Evolutionary conservation across 2,888 invertebrate genomes (phyloP).

Genomic region (Tachystola acroxantha): DNA sequence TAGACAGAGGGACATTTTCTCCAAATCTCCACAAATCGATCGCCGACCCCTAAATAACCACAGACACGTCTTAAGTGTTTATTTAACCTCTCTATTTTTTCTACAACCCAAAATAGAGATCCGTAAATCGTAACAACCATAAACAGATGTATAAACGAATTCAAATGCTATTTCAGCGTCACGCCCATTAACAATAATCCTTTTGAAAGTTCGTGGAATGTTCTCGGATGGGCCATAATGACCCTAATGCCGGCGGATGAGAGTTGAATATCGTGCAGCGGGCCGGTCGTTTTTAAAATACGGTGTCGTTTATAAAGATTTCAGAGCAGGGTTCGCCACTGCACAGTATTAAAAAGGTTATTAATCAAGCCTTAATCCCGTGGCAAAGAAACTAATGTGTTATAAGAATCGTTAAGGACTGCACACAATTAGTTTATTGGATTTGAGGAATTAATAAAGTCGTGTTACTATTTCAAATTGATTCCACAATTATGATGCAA

Average conservation of each 20-base stretch:
- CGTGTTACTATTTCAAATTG: too few relatives aligned
- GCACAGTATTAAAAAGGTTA: conserved; percentile 44
- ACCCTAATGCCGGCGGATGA: conserved; percentile 21
- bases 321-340: conserved; percentile 38
- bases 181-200: conserved; percentile 61
- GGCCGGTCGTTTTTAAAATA: conserved; percentile 27
- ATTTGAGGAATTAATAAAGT: not conserved
- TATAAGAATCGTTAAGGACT: conserved; percentile 11
- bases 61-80: conserved; percentile 35
- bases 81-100: conserved; percentile 25
- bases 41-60: conserved; percentile 48
- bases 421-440: not conserved
- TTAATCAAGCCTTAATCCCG: conserved; percentile 48
- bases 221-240: conserved; percentile 14
- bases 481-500: too few relatives aligned
- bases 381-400: conserved; percentile 22
- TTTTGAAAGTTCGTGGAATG: conserved; percentile 41
- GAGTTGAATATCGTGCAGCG: conserved; percentile 30
- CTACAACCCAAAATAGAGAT: conserved; percentile 32
- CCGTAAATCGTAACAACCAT: conserved; percentile 28
- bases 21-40: conserved; percentile 41
- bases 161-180: conserved; percentile 39
- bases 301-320: conserved; percentile 52
- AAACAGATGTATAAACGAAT: conserved; percentile 51
- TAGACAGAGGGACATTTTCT: not conserved